Conservation (phyloP, 2,888 invertebrate species). For the Drosophila algonquin region DNA sequence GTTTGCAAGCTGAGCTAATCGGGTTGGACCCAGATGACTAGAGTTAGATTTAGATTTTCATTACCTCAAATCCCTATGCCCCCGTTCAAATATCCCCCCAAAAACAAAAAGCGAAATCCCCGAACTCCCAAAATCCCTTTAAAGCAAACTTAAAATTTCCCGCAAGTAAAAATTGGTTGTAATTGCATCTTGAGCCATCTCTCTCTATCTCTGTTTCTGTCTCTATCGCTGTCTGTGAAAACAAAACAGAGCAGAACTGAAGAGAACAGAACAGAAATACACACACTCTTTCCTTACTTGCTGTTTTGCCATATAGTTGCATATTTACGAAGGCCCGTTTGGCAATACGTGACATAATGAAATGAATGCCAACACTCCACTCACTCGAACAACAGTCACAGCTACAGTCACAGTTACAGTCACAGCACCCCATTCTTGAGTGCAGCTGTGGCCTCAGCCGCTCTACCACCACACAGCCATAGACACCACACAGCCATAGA, state of each 20-base stretch:
- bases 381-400: slow-evolving; percentile 15
- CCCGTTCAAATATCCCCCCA: slow-evolving; percentile 12
- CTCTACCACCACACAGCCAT: slow-evolving; percentile 16
- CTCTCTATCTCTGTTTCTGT: slow-evolving; percentile 32
- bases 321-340: slow-evolving; percentile 67
- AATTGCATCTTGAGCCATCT: slow-evolving; percentile 44
- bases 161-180: slow-evolving; percentile 54
- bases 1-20: slow-evolving; percentile 93
- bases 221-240: slow-evolving; percentile 8
- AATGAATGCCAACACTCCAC: slow-evolving; percentile 22
- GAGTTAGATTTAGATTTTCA: slow-evolving; percentile 82
- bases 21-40: slow-evolving; percentile 94
- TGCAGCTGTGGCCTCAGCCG: slow-evolving; percentile 3
- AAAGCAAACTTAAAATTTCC: slow-evolving; percentile 25
- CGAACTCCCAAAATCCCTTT: background rate
- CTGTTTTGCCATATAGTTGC: slow-evolving; percentile 68
- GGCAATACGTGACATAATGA: slow-evolving; percentile 50
- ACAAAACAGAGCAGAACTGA: slow-evolving; percentile 28
- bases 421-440: slow-evolving; percentile 17
- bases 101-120: slow-evolving; percentile 12
- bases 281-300: slow-evolving; percentile 52
- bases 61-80: slow-evolving; percentile 13
- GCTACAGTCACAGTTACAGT: slow-evolving; percentile 16
- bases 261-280: too few species aligned
- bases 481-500: slow-evolving; percentile 34